Evolutionary conservation across 2,797 vertebrate genomes (phyloP).

Genomic region (Epinephelus awoara): DNA sequence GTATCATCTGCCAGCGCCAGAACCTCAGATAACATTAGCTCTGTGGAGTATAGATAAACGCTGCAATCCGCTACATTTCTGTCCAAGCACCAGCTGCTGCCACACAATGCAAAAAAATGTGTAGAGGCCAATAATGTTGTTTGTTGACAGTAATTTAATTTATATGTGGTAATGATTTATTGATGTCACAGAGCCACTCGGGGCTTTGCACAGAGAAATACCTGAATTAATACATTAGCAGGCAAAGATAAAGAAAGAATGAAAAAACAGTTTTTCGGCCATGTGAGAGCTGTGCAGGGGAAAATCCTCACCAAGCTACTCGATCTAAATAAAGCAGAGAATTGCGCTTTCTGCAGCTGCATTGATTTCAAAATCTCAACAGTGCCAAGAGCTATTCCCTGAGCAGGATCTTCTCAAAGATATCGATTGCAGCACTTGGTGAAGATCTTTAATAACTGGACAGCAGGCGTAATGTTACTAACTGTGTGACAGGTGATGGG

Average conservation of each 20-base stretch:
- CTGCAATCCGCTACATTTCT: background rate
- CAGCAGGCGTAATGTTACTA: conserved; percentile 24
- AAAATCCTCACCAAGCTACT: conserved; percentile 22
- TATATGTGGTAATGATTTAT: conserved; percentile 1
- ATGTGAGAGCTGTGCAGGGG: conserved; percentile 5
- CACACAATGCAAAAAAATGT: background rate
- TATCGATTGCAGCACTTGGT: conserved; percentile 33
- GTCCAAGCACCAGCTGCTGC: conserved; percentile 18
- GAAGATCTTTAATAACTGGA: conserved; percentile 47
- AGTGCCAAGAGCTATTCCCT: conserved; percentile 22
- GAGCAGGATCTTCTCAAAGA: conserved; percentile 34
- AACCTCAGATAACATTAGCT: conserved; percentile 20
- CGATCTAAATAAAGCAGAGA: conserved; percentile 34
- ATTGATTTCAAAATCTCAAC: conserved; percentile 48
- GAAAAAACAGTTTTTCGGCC: background rate
- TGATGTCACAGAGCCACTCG: background rate
- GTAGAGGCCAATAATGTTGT: background rate
- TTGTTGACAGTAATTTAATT: conserved; percentile 12
- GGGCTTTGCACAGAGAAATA: background rate
- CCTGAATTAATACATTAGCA: background rate
- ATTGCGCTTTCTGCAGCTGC: conserved; percentile 31
- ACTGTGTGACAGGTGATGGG: conserved; percentile 27
- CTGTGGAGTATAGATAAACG: conserved; percentile 20
- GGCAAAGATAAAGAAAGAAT: background rate
- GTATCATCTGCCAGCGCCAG: conserved; percentile 32